Evolutionary conservation across 2,888 invertebrate species (phyloP).

Genomic region (Troilus luridus): DNA sequence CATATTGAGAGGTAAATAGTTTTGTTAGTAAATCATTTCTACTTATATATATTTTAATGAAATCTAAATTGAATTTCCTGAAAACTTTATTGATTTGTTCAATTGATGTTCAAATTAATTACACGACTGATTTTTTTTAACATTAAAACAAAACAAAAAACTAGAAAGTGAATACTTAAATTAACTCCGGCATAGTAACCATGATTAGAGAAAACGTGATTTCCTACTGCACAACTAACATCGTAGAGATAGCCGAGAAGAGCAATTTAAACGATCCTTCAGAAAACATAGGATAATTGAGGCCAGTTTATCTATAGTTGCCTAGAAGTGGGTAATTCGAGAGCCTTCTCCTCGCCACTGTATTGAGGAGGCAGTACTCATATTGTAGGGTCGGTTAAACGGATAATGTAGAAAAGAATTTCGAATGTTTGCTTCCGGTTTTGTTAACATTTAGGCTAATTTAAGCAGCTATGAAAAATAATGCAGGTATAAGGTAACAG

Average conservation of each 20-base stretch:
- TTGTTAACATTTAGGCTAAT: neutral
- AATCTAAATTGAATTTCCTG: too few species aligned
- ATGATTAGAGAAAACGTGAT: neutral
- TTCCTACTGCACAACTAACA: neutral
- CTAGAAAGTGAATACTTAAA: too few species aligned
- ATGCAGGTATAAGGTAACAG: neutral
- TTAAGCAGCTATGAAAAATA: neutral
- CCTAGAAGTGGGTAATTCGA: neutral
- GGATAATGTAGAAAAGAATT: neutral
- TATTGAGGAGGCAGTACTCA: neutral
- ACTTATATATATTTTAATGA: too few species aligned
- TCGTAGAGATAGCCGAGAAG: neutral
- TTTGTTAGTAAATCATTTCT: too few species aligned
- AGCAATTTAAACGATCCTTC: constrained; percentile 3
- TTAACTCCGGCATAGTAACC: too few species aligned
- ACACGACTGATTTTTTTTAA: too few species aligned
- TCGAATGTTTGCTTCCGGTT: neutral
- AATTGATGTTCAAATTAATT: too few species aligned
- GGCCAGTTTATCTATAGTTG: neutral
- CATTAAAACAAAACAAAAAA: neutral
- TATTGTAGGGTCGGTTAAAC: neutral
- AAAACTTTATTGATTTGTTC: too few species aligned
- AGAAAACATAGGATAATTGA: constrained; percentile 10
- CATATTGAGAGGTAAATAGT: too few species aligned
- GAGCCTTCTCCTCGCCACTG: neutral